Conservation (phyloP, 2,888 invertebrate genomes). For the Griposia aprilina region DNA sequence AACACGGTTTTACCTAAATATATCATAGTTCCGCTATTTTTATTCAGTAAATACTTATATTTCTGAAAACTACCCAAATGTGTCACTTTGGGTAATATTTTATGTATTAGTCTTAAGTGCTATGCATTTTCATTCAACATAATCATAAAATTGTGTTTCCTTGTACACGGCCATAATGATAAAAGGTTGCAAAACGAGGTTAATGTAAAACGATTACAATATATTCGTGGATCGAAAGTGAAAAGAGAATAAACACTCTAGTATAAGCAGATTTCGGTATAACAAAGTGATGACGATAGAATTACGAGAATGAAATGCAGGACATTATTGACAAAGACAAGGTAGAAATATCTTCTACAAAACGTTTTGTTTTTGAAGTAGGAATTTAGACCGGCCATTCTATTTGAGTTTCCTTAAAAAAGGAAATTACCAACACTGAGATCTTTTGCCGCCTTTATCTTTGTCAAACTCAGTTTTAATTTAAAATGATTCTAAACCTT, state of each 20-base stretch:
- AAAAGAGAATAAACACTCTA: slow-evolving; percentile 20
- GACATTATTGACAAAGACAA: background rate
- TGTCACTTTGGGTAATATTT: slow-evolving; percentile 42
- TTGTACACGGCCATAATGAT: slow-evolving; percentile 51
- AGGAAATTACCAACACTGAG: background rate
- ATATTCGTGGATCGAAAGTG: slow-evolving; percentile 35
- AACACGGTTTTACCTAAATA: background rate
- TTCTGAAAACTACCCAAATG: slow-evolving; percentile 32
- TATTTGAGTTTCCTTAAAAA: background rate
- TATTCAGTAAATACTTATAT: slow-evolving; percentile 10
- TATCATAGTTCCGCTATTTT: background rate
- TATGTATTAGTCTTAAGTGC: slow-evolving; percentile 53
- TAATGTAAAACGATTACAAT: slow-evolving; percentile 61
- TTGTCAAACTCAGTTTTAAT: background rate
- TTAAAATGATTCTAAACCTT: background rate
- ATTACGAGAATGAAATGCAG: background rate
- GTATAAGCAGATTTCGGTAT: background rate
- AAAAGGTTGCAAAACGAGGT: slow-evolving; percentile 65
- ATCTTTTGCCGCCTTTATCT: background rate
- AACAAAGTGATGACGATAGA: background rate
- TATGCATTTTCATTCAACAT: slow-evolving; percentile 51
- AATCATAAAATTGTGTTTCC: slow-evolving; percentile 61
- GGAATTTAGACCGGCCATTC: background rate
- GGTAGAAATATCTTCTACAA: background rate
- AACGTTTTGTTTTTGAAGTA: background rate